Evolutionary conservation across 2,888 invertebrate species (phyloP).

Genomic region (Dyspetes luteomarginatus): DNA sequence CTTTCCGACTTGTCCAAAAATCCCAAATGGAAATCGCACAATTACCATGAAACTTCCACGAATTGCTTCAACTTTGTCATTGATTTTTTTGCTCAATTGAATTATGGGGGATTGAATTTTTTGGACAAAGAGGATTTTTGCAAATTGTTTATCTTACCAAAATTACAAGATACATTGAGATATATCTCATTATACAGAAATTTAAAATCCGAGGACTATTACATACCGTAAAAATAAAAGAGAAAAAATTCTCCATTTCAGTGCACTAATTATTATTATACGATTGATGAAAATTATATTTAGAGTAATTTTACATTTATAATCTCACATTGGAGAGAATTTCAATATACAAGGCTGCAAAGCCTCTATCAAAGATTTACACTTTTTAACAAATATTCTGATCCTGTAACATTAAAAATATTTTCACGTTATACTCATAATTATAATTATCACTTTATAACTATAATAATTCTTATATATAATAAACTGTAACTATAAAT

Average conservation of each 20-base stretch:
- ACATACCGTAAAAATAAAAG: constrained; percentile 77
- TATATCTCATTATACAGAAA: constrained; percentile 93
- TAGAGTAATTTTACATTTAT: background rate
- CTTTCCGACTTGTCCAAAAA: constrained; percentile 84
- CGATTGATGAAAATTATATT: background rate
- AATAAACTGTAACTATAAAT: background rate
- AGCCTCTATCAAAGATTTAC: background rate
- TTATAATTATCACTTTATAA: background rate
- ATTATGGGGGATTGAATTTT: constrained; percentile 83
- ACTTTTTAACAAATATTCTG: too few species aligned
- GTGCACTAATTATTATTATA: background rate
- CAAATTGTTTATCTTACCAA: constrained; percentile 91
- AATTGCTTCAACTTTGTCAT: constrained; percentile 96
- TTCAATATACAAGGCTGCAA: too few species aligned
- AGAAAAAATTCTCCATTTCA: background rate
- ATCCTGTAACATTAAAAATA: background rate
- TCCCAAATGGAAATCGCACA: constrained; percentile 87
- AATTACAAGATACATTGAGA: constrained; percentile 92
- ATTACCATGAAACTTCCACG: constrained; percentile 90
- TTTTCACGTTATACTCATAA: too few species aligned
- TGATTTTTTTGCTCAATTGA: constrained; percentile 89
- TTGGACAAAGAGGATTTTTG: constrained; percentile 86
- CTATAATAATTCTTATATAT: too few species aligned
- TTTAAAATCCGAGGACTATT: constrained; percentile 85
- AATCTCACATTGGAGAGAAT: too few species aligned